Percentiles rank a stretch among this genome's conserved stretches.
These are phyloP conservation scores for Cryptotis parvus DNA, from an alignment of 2,113 vertebrate genomes.

Conservation along the genomic window DNA sequence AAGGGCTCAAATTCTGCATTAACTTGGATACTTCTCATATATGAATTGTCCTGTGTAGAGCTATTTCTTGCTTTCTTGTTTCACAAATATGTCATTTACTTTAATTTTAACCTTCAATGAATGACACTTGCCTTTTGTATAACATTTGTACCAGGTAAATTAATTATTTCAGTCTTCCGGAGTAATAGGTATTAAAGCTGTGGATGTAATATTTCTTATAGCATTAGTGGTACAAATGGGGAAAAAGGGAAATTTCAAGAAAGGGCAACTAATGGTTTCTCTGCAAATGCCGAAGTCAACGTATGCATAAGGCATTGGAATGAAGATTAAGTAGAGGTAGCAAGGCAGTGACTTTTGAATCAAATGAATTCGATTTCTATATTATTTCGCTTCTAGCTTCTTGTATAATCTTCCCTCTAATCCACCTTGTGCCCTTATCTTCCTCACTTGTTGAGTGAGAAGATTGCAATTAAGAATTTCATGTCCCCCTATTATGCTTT, in stretches of 20 bases:
- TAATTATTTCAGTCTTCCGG: conserved; percentile 53
- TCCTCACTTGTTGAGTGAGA: background rate
- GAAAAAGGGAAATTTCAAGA: background rate
- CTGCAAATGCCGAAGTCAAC: background rate
- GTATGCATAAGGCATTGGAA: background rate
- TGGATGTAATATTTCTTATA: background rate
- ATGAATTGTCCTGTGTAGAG: background rate
- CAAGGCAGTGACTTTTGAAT: background rate
- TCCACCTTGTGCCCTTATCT: background rate
- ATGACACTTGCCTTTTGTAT: conserved; percentile 37
- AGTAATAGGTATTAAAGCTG: conserved; percentile 23
- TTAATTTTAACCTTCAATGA: conserved; percentile 57
- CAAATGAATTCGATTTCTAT: background rate
- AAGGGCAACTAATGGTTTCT: background rate
- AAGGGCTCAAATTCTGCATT: background rate
- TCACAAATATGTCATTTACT: conserved; percentile 42
- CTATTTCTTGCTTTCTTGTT: conserved; percentile 47
- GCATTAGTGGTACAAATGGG: background rate
- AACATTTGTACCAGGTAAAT: conserved; percentile 6
- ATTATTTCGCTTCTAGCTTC: background rate
- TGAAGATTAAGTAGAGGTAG: background rate
- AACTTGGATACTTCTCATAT: conserved; percentile 22
- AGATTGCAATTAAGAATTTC: background rate
- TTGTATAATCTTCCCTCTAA: background rate
- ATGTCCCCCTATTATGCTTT: background rate